Base-by-base conservation (phyloP, 2,113 vertebrate species). In the Anolis sagrei region DNA sequence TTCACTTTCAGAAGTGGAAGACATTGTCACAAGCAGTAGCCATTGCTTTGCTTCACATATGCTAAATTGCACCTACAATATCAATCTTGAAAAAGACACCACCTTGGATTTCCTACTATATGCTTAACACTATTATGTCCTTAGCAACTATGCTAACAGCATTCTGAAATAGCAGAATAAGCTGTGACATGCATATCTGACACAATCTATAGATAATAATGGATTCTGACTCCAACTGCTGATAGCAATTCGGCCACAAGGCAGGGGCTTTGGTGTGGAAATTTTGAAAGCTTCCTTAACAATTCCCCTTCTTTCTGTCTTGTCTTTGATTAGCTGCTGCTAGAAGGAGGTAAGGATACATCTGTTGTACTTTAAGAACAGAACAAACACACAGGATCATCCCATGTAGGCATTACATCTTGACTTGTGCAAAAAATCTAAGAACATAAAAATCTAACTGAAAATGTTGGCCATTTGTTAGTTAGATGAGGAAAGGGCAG, bases 1-100 rank as follows among this genome's bases (percentile, higher is more conserved):
- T 7, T 87, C 13, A 76, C 76, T 91, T 80, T 61, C 11, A 14
- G 34, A 36, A 23, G 4, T 49, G 32, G 70, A 51, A 76, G 86
- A 79, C 54, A 2, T 83, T 82, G n/a, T 51, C 48, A 1, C 83
- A 64, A 88, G 89, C 48, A 64, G 7, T 29, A 62, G 11, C 49
- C 64, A 81, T 79, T 58, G 54, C 18, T 58, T 16, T 16, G 18
- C 18, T 16, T 58, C 14, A 58, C 11, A 14, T 58, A 11, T 58
- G 16, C 32, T 1, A 27, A 68, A 44, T 51, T 73, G 54, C n/a
- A 62, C 29, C 14, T 51, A 73, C 61, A 78, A 70, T n/a, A 69
- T 3, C 39, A 78, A n/a, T 39, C 76, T 61, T 77, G 6, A 36
- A 10, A 80, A 87, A 89, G 76, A 39, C 0, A 32, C 79, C 51